Evolutionary conservation across 2,113 vertebrate genomes (phyloP), one percentile per base, ranked within the genome.

Genomic region (Hippocampus zosterae): DNA sequence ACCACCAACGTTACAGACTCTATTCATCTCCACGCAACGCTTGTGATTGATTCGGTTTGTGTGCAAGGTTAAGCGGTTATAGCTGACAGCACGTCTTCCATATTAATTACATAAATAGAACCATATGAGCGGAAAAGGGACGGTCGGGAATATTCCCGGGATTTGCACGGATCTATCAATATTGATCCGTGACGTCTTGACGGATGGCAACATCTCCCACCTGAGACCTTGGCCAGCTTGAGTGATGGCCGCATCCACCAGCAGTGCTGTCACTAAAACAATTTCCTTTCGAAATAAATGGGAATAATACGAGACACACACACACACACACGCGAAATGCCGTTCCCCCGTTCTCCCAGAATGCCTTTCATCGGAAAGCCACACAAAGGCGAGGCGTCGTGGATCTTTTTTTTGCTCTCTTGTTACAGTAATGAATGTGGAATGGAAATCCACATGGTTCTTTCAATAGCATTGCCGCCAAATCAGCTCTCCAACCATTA

Each of bases 151-250:
- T 82, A 81, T 77, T 86, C 81, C 77, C 83, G 42, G 52, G 80
- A 79, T 85, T 71, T 73, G 69, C 72, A 68, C 70, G 65, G 75
- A 85, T 90, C 85, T 75, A 89, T 88, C 80, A 77, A 65, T 85
- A 90, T 88, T 73, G 90, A 90, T 89, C 86, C 85, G 63, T 84
- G 67, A 86, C 86, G 80, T 74, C 71, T 88, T 88, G 87, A 89
- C 83, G 82, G 82, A 90, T 88, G 84, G 85, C 65, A 83, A 79
- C 79, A 78, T 73, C 78, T 84, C 84, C 73, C 23, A 71, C 41
- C 41, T 16, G 72, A 87, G 87, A 88, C 88, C 87, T 88, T 81
- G 82, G 85, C 70, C 69, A 23, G 67, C 81, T 68, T 90, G 91
- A 90, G 80, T 44, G 87, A 91, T 90, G 88, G 81, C 80, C 77